Conservation (phyloP, 1,140 invertebrate species). For the Neocloeon triangulifer region DNA sequence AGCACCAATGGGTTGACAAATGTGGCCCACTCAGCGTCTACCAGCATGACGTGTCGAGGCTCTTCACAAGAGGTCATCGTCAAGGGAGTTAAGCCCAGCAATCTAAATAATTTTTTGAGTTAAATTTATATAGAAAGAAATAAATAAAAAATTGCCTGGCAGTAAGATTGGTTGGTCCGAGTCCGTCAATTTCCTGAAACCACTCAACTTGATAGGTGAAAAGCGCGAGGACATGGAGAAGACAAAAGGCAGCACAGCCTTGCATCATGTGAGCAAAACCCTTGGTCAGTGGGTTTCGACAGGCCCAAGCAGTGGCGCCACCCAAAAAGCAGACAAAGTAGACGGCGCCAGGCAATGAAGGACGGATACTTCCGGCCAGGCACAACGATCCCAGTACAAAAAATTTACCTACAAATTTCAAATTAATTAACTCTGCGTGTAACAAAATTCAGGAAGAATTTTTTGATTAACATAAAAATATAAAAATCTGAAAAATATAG, state of each 20-base stretch:
- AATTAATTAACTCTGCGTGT: too few relatives aligned
- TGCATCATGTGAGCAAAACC: constrained; percentile 50
- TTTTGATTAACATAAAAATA: too few relatives aligned
- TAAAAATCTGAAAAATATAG: too few relatives aligned
- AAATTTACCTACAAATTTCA: constrained; percentile 33
- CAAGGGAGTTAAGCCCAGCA: constrained; percentile 27
- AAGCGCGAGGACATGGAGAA: constrained; percentile 48
- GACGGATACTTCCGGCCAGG: constrained; percentile 48
- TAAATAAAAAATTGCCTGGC: not conserved
- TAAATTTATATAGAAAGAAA: not conserved
- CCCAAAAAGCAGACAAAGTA: constrained; percentile 74
- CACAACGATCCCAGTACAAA: constrained; percentile 45
- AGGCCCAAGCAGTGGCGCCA: constrained; percentile 71
- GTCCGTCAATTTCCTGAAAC: constrained; percentile 44
- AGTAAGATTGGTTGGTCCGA: too few relatives aligned
- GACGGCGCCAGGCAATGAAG: constrained; percentile 52
- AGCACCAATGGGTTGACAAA: constrained; percentile 53
- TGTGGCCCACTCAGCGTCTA: constrained; percentile 34
- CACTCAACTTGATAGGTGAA: constrained; percentile 72
- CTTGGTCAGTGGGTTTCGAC: constrained; percentile 43
- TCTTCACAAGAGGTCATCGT: constrained; percentile 31
- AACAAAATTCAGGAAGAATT: too few relatives aligned
- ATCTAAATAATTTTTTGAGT: too few relatives aligned
- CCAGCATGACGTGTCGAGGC: constrained; percentile 33
- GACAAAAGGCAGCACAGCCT: constrained; percentile 46